Evolutionary conservation across 1,140 invertebrate species (phyloP).

Genomic region (Leptonema lineaticorne): DNA sequence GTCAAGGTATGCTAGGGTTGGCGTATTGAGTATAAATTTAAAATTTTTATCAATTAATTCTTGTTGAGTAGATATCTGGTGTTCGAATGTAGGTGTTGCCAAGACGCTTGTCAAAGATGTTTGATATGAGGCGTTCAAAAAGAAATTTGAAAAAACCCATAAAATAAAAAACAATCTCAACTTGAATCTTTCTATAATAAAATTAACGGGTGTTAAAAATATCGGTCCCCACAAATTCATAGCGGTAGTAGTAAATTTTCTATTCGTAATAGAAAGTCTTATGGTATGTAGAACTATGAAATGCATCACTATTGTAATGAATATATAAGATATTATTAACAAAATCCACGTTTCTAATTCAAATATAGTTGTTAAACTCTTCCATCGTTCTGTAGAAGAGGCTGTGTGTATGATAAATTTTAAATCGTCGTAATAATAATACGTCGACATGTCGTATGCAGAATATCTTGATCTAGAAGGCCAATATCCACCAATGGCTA

Average conservation of each 20-base stretch:
- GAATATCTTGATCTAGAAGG: constrained; percentile 16
- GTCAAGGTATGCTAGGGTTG: background rate
- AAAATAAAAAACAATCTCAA: constrained; percentile 36
- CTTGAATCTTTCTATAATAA: constrained; percentile 2
- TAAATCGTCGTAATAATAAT: constrained; percentile 32
- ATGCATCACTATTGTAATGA: constrained; percentile 27
- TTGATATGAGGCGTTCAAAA: constrained; percentile 28
- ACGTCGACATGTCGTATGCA: constrained; percentile 26
- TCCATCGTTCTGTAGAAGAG: constrained; percentile 8
- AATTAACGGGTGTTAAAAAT: constrained; percentile 28
- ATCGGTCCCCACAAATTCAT: constrained; percentile 25
- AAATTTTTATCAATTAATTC: constrained; percentile 34
- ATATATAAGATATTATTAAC: constrained; percentile 12
- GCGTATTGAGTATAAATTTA: constrained; percentile 23
- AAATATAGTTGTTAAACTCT: constrained; percentile 24
- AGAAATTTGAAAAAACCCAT: constrained; percentile 36
- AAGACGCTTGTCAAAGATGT: constrained; percentile 34
- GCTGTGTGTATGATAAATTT: constrained; percentile 37
- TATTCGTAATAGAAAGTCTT: constrained; percentile 22
- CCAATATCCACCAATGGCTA: constrained; percentile 31
- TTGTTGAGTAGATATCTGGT: constrained; percentile 31
- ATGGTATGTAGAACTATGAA: constrained; percentile 1
- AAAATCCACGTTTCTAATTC: constrained; percentile 16
- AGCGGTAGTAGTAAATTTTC: constrained; percentile 17
- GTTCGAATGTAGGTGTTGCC: constrained; percentile 25